Conservation (phyloP, 1,140 invertebrate genomes). For the Pseudachorutes palmiensis region DNA sequence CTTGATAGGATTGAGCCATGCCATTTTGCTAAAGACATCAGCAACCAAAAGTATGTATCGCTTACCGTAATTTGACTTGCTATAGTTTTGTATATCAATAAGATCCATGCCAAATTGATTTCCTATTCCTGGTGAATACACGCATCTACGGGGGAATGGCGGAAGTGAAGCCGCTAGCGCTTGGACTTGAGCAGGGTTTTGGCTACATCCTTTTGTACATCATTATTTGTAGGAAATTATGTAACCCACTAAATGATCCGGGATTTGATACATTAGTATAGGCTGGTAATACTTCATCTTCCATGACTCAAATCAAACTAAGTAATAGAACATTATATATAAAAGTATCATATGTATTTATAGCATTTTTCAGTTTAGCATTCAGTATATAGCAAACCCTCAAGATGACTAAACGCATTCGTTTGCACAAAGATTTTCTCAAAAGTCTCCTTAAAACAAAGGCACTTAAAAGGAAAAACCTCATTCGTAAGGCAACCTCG, state of each 20-base stretch:
- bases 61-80: conserved; percentile 16
- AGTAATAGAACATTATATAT: no score
- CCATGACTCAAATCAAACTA: not conserved
- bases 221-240: not conserved
- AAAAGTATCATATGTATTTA: no score
- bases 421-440: not conserved
- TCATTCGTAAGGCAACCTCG: conserved; percentile 9
- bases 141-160: not conserved
- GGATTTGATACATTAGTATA: not conserved
- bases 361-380: no score
- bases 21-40: conserved; percentile 11
- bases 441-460: not conserved
- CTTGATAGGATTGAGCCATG: conserved; percentile 10
- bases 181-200: not conserved
- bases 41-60: conserved; percentile 3
- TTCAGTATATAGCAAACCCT: no score
- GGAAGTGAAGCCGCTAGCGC: not conserved
- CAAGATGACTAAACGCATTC: not conserved
- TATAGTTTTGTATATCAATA: conserved; percentile 15
- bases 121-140: not conserved
- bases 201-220: not conserved
- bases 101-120: conserved; percentile 18
- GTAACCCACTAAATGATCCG: not conserved
- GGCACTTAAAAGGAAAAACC: not conserved
- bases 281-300: not conserved